Base-by-base conservation (phyloP, 2,888 invertebrate species). In the Cordilura impudica region DNA sequence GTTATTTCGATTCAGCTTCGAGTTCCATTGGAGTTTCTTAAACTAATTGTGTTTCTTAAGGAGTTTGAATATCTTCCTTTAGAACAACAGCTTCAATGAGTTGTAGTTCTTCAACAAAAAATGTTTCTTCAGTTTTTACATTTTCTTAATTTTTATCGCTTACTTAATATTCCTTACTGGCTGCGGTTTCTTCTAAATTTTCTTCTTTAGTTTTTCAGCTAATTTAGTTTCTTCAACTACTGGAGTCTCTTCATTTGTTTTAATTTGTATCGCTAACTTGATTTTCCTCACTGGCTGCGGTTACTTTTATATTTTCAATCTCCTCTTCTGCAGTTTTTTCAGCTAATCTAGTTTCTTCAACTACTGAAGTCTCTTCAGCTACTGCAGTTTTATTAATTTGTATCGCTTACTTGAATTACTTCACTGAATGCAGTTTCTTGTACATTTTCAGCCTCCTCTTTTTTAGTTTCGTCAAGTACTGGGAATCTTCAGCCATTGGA, bases 81-180 rank as follows among this genome's bases (percentile, higher is more conserved):
- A 31, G 4, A 19, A 29, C 12, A 16, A 12, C 23, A 23, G 29
- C 65, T 21, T 54, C 23, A 8, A 51, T 12, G 16, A 58, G 39
- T 10, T 70, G 54, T n/a, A 56, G 39, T 56, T 74, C 73, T 31
- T 81, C 81, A 0, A 58, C 16, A 10, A 7, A 47, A 16, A 18
- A 19, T 16, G 47, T 76, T n/a, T n/a, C n/a, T 14, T 43, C 26
- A 43, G 47, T 12, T 47, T 79, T 58, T n/a, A 76, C 26, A 18
- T 31, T 47, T 35, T 78, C 69, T 23, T 60, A 16, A 14, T n/a
- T n/a, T n/a, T n/a, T n/a, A n/a, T n/a, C n/a, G n/a, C n/a, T n/a
- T n/a, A 8, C 47, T 56, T 43, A 7, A 1, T 4, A 8, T 45
- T 71, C 74, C 21, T 58, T 16, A n/a, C 21, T 14, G 12, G 8